phyloP scores from a whole-genome alignment of 2,113 vertebrate species.

The Anarhynchus alexandrinus region DNA sequence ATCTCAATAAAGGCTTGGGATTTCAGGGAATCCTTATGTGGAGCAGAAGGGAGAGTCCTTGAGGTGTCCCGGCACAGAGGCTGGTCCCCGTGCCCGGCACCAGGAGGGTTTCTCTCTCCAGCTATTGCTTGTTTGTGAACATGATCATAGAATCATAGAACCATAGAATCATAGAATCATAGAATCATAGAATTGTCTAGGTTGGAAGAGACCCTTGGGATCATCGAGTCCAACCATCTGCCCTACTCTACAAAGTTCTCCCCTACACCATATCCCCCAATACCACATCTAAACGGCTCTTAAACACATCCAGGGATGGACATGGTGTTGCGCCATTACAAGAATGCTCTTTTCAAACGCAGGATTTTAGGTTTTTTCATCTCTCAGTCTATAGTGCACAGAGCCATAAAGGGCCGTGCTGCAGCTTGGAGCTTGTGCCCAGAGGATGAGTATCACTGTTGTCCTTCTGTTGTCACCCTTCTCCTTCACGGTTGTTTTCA shows the following conservation, averaged over 20 bases:
- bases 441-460: background rate
- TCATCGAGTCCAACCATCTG: no score
- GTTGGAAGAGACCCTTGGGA: no score
- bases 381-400: background rate
- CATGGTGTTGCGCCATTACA: accelerated
- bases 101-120: background rate
- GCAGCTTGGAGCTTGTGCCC: background rate
- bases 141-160: no score
- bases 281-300: no score
- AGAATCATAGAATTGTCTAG: no score
- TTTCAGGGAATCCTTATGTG: background rate
- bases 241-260: no score
- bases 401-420: accelerated
- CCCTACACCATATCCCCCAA: no score
- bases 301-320: no score
- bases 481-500: background rate
- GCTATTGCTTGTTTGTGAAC: background rate
- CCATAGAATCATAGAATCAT: no score
- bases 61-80: background rate
- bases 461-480: background rate
- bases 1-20: background rate
- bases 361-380: background rate
- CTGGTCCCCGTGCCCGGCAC: accelerated
- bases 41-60: background rate
- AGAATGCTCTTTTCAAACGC: background rate